Conservation (phyloP, 1,140 invertebrate species). For the Drosophila mauritiana region DNA sequence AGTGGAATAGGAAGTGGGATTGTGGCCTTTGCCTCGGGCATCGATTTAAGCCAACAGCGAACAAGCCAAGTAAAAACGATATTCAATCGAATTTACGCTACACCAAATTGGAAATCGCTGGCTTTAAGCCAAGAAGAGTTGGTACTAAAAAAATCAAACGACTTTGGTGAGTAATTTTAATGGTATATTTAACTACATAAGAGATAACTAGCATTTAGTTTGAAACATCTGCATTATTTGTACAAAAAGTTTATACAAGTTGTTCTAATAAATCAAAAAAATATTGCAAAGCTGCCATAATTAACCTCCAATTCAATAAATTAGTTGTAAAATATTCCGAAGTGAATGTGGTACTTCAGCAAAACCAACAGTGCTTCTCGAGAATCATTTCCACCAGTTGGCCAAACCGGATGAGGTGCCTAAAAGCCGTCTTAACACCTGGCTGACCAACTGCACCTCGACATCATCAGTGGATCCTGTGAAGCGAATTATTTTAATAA, state of each 20-base stretch:
- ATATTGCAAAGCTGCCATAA: neutral
- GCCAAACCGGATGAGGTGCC: constrained; percentile 7
- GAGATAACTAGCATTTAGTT: too few relatives aligned
- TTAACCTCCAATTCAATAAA: too few relatives aligned
- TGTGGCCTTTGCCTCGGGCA: constrained; percentile 62
- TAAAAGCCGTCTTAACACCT: constrained; percentile 27
- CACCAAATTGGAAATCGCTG: constrained; percentile 29
- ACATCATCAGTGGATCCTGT: constrained; percentile 12
- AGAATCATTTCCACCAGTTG: neutral
- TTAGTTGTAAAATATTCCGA: neutral
- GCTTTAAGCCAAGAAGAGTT: constrained; percentile 5
- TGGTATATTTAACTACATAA: too few relatives aligned
- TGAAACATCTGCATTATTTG: too few relatives aligned
- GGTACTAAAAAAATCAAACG: too few relatives aligned
- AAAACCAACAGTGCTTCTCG: neutral
- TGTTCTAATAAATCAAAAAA: too few relatives aligned
- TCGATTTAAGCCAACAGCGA: constrained; percentile 57
- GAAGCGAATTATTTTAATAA: constrained; percentile 71
- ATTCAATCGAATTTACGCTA: constrained; percentile 56
- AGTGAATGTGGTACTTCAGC: neutral
- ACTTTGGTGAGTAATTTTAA: too few relatives aligned
- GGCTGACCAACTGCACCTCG: constrained; percentile 6
- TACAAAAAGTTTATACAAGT: too few relatives aligned
- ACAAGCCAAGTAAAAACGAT: constrained; percentile 10
- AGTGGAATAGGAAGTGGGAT: constrained; percentile 52